A percentile compares a stretch with the other conserved stretches of the same genome.
Conservation (phyloP, 2,113 vertebrate genomes). For the Coryphaenoides rupestris region DNA sequence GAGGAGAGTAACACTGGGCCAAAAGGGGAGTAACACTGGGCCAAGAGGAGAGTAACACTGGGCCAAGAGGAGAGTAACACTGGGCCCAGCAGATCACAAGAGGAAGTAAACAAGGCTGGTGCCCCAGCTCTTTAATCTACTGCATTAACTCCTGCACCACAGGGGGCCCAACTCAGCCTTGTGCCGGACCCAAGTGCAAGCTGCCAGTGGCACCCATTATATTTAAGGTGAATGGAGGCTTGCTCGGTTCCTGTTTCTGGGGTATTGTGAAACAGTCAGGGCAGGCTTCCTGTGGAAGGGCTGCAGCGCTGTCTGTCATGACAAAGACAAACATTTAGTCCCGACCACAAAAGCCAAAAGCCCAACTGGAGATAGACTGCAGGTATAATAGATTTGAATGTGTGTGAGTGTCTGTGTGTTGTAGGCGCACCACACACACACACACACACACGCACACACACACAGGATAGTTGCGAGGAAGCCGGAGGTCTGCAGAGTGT, state of each 20-base stretch:
- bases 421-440: background rate
- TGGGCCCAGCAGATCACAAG: slow-evolving; percentile 54
- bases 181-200: too few relatives aligned
- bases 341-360: slow-evolving; percentile 42
- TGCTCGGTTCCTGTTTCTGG: slow-evolving; percentile 72
- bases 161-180: too few relatives aligned
- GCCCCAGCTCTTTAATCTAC: slow-evolving; percentile 70
- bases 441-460: background rate
- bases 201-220: slow-evolving; percentile 70
- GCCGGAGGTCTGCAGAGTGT: slow-evolving; percentile 36
- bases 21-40: background rate
- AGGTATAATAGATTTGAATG: slow-evolving; percentile 39
- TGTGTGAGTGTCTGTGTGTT: background rate
- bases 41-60: too few relatives aligned
- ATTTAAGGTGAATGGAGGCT: slow-evolving; percentile 28
- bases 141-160: slow-evolving; percentile 64
- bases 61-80: slow-evolving; percentile 32
- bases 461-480: slow-evolving; percentile 35
- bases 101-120: slow-evolving; percentile 63
- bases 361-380: slow-evolving; percentile 27
- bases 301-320: slow-evolving; percentile 51
- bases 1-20: background rate
- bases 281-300: slow-evolving; percentile 72
- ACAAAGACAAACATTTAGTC: slow-evolving; percentile 43
- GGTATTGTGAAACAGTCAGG: slow-evolving; percentile 67